Percentiles rank a stretch among this genome's conserved stretches.
Conservation (phyloP, 2,888 invertebrate species). For the Subacronicta megacephala region DNA sequence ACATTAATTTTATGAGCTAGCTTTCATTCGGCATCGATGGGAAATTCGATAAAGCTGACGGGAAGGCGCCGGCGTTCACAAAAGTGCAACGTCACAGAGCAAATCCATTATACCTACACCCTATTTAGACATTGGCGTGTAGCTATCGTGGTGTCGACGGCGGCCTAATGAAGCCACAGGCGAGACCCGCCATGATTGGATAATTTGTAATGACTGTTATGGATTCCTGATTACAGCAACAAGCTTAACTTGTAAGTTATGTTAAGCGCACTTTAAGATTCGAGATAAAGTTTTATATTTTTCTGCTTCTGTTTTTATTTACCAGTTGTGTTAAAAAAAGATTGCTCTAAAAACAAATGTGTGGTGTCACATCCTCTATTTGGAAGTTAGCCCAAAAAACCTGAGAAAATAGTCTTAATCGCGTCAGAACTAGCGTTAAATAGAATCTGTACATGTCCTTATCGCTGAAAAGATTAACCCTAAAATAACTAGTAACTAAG, state of each 20-base stretch:
- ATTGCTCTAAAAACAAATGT: neutral
- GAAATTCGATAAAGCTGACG: constrained; percentile 72
- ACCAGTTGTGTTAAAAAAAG: no score
- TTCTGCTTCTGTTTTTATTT: no score
- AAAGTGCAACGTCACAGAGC: constrained; percentile 70
- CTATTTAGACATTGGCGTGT: constrained; percentile 60
- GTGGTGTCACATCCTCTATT: neutral
- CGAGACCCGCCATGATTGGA: constrained; percentile 22
- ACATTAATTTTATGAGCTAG: constrained; percentile 65
- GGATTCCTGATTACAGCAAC: constrained; percentile 12
- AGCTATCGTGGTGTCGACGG: constrained; percentile 30
- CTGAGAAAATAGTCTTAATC: constrained; percentile 22
- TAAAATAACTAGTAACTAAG: constrained; percentile 12
- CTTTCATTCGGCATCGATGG: constrained; percentile 60
- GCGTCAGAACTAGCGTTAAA: constrained; percentile 12
- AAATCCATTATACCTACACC: constrained; percentile 63
- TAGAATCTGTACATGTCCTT: constrained; percentile 9
- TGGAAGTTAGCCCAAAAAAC: constrained; percentile 8
- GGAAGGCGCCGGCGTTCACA: constrained; percentile 39
- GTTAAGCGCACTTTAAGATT: no score
- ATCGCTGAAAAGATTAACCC: constrained; percentile 6
- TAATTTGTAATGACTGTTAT: constrained; percentile 31
- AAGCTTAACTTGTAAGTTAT: no score
- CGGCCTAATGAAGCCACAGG: constrained; percentile 24
- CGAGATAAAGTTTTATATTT: no score